These are phyloP conservation scores for Muscicapa comitata DNA, from an alignment of 2,797 vertebrate species.

Conservation along the genomic window DNA sequence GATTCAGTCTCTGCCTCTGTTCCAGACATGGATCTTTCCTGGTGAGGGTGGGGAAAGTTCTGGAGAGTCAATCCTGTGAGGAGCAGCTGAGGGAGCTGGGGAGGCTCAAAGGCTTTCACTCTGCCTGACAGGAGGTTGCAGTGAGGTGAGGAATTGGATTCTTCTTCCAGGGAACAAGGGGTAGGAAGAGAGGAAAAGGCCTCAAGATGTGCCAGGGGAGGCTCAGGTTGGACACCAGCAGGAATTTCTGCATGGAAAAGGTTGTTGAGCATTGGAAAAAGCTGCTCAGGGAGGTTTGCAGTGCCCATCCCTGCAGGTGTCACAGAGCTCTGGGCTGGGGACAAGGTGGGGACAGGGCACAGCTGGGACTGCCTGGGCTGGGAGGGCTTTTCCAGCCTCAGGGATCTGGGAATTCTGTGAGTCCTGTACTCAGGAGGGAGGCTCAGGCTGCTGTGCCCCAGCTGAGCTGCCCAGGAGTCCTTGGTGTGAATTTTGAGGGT, in stretches of 20 bases:
- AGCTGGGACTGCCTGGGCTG: rapidly evolving
- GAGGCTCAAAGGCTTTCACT: neutral
- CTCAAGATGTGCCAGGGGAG: too few relatives aligned
- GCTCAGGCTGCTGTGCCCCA: neutral
- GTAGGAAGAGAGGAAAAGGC: neutral
- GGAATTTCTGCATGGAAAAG: too few relatives aligned
- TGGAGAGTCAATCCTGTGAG: neutral
- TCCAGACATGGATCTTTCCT: neutral
- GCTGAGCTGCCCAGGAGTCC: neutral
- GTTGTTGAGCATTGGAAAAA: too few relatives aligned
- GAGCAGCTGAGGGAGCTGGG: neutral
- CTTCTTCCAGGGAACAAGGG: neutral
- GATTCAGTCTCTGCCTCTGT: neutral
- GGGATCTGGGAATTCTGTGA: rapidly evolving
- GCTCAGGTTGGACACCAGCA: too few relatives aligned
- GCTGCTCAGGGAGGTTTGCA: too few relatives aligned
- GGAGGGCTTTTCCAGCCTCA: neutral
- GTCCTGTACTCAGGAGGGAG: neutral
- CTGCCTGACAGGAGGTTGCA: neutral
- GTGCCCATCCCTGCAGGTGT: too few relatives aligned
- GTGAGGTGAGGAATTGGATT: neutral
- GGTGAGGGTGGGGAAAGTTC: neutral
- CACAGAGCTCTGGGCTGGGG: too few relatives aligned
- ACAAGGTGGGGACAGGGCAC: too few relatives aligned
- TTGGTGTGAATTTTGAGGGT: rapidly evolving